These are phyloP conservation scores for Gambelia wislizenii DNA, from an alignment of 2,797 vertebrate genomes.

Conservation along the genomic window DNA sequence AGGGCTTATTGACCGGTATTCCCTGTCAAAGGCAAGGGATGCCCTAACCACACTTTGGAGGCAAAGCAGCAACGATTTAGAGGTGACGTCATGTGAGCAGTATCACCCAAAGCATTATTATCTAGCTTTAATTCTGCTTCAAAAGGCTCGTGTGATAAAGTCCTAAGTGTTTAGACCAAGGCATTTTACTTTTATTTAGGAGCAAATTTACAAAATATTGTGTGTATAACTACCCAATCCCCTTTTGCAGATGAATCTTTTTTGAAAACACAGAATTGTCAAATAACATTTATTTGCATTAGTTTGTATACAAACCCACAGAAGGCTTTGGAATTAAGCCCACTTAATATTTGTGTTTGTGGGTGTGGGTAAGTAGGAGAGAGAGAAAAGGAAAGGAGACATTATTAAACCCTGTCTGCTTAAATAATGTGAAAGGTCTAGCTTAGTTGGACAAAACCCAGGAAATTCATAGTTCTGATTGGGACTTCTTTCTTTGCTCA, in stretches of 20 bases:
- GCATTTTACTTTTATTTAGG: neutral
- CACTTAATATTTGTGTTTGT: constrained; percentile 6
- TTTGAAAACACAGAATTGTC: neutral
- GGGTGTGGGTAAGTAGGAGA: neutral
- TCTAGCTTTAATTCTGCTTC: no score
- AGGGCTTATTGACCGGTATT: no score
- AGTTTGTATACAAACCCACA: neutral
- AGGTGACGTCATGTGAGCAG: no score
- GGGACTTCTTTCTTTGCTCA: constrained; percentile 5
- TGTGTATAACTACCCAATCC: neutral
- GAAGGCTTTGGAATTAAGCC: neutral
- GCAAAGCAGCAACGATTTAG: no score
- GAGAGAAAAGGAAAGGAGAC: neutral
- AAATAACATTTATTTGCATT: constrained; percentile 32
- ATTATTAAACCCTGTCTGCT: neutral
- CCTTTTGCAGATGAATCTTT: neutral
- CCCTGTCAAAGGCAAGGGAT: no score
- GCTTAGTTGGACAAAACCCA: neutral
- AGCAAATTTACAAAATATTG: neutral
- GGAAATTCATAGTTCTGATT: neutral
- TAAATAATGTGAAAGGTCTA: neutral
- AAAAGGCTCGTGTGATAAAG: no score
- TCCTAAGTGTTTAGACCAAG: neutral
- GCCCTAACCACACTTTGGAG: no score
- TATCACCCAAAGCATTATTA: no score